phyloP scores from a whole-genome alignment of 1,140 invertebrate genomes.

The Ceratina australensis region DNA sequence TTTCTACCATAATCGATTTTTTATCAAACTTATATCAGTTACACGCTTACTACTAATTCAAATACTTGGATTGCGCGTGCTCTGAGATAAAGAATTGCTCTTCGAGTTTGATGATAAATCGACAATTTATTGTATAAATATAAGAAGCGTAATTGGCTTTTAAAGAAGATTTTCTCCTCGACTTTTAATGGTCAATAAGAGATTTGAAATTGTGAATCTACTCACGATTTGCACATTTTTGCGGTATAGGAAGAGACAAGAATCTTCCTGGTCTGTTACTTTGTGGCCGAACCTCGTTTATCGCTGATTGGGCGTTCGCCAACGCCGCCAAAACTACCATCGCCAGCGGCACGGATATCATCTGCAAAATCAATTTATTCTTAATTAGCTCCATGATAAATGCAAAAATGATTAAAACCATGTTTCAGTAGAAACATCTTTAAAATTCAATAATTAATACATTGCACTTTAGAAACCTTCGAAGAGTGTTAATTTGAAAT shows the following conservation, averaged over 20 bases:
- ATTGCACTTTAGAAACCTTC: not conserved
- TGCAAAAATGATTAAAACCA: not conserved
- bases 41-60: no score
- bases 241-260: conserved; percentile 87
- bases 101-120: no score
- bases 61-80: no score
- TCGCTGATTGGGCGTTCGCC: conserved; percentile 72
- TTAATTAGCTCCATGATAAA: not conserved
- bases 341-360: conserved; percentile 73
- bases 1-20: no score
- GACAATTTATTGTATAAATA: no score
- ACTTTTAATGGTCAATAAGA: not conserved
- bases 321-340: conserved; percentile 68
- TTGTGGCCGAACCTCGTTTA: conserved; percentile 77
- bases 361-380: conserved; percentile 64
- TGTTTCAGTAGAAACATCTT: no score
- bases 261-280: conserved; percentile 84
- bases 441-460: no score
- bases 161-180: not conserved
- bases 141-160: not conserved
- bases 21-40: no score
- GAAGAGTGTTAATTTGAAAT: conserved; percentile 15
- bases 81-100: no score
- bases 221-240: conserved; percentile 91
- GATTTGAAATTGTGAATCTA: conserved; percentile 61